Base-by-base conservation (phyloP, 2,113 vertebrate species). In the Athene cunicularia region DNA sequence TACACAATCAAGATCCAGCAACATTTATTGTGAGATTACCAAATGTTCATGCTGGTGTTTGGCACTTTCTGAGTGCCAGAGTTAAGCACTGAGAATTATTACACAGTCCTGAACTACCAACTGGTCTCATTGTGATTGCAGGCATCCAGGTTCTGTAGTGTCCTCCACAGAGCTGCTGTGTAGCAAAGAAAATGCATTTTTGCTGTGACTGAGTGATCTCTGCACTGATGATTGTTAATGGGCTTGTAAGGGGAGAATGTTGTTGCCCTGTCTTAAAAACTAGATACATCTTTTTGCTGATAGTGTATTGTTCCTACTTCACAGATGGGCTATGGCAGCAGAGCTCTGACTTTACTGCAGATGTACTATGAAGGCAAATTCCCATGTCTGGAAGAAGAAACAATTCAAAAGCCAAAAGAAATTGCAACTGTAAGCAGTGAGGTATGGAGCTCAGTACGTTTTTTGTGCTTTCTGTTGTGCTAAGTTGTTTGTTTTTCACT, bases 281-380 rank as follows among this genome's bases (percentile, higher is more conserved):
- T 19, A 55, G 43, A 19, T 50, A 7, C 2, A 22, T 67, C 3
- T 8, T 37, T 82, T 41, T 76, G 35, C 72, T 93, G 21, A 86
- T 5, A 11, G 5, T 47, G 11, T 47, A 6, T 35, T 64, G 30
- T 82, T 93, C 22, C 37, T 83, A 3, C 55, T 64, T 76, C 67
- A 59, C 94, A 99, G 99, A 99, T 99, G 99, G 99, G 99, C 60
- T 99, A 99, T 1, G 99, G 99, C 86, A 99, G 99, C 95, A 98
- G 99, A 75, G 99, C 99, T 30, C 95, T 99, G 89, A 97, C 98
- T 81, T 97, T 99, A 95, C 97, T 99, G 80, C 99, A 99, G 98
- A 98, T 99, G 98, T 99, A 99, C 95, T 99, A 99, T 0, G 99
- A 99, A 96, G 99, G 99, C 88, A 98, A 98, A 94, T 99, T 99